A percentile compares a stretch with the other conserved stretches of the same genome.
Conservation (phyloP, 2,113 vertebrate genomes). For the Micromys minutus region DNA sequence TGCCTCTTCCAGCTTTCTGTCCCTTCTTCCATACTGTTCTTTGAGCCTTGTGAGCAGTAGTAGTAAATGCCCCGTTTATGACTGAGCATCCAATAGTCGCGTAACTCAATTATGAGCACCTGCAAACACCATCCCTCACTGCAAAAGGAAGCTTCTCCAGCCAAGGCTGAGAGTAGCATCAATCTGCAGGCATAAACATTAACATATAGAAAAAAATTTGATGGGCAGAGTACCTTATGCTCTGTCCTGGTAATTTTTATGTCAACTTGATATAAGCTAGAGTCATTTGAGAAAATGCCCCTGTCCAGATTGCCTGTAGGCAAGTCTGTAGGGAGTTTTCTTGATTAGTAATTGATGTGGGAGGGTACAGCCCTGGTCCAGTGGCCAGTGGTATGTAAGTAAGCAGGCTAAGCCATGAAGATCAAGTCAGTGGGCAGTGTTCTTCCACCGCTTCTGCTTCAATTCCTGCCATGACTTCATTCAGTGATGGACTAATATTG, state of each 20-base stretch:
- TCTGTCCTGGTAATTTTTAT: neutral
- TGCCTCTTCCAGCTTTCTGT: neutral
- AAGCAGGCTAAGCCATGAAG: neutral
- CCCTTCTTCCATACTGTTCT: neutral
- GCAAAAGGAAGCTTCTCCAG: neutral
- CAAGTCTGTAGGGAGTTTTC: neutral
- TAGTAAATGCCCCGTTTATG: neutral
- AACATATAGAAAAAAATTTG: neutral
- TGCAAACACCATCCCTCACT: neutral
- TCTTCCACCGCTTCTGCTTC: neutral
- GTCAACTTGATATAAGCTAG: neutral
- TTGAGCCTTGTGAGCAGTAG: neutral
- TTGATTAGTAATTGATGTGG: neutral
- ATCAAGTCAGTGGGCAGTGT: neutral
- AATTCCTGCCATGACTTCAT: neutral
- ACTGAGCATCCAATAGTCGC: neutral
- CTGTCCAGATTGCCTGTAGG: neutral
- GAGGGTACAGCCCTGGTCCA: neutral
- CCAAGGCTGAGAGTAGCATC: neutral
- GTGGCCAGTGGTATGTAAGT: neutral
- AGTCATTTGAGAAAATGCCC: neutral
- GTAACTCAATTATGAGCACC: neutral
- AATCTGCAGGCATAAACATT: neutral
- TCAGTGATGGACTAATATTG: neutral
- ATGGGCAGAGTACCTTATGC: neutral